Conservation (phyloP, 2,797 vertebrate genomes). For the Lateolabrax maculatus region DNA sequence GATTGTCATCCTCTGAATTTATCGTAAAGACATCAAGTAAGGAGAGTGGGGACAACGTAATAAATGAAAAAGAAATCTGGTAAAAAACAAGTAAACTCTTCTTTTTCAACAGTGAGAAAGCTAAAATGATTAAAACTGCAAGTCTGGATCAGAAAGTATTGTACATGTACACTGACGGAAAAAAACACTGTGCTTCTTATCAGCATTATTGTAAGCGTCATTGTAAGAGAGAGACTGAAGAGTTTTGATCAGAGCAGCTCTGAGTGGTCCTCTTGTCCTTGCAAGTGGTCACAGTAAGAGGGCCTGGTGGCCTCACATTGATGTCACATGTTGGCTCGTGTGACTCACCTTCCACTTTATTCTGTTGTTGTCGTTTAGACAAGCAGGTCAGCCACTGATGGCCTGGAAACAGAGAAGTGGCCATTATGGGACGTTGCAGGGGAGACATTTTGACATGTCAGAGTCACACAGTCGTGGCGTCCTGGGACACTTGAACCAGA, state of each 20-base stretch:
- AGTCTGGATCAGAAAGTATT: not conserved
- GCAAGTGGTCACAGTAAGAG: not conserved
- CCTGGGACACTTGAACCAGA: no score
- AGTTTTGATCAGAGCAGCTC: not conserved
- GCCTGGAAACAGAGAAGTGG: not conserved
- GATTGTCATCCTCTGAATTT: not conserved
- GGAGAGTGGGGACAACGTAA: not conserved
- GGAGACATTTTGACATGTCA: not conserved
- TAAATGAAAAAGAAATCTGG: not conserved
- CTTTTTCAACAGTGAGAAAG: not conserved
- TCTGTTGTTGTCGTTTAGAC: not conserved
- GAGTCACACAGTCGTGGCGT: no score
- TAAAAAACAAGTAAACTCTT: not conserved
- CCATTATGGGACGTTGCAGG: not conserved
- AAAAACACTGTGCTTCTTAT: conserved; percentile 18
- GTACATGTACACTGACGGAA: not conserved
- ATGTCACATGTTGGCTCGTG: conserved; percentile 22
- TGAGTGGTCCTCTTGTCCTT: not conserved
- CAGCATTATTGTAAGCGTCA: not conserved
- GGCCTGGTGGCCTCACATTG: not conserved
- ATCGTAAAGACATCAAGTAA: not conserved
- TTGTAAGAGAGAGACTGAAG: not conserved
- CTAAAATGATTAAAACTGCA: not conserved
- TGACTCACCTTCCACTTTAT: conserved; percentile 22
- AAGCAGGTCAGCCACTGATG: not conserved